Evolutionary conservation across 2,797 vertebrate species (phyloP).

Genomic region (Hylomyscus alleni): DNA sequence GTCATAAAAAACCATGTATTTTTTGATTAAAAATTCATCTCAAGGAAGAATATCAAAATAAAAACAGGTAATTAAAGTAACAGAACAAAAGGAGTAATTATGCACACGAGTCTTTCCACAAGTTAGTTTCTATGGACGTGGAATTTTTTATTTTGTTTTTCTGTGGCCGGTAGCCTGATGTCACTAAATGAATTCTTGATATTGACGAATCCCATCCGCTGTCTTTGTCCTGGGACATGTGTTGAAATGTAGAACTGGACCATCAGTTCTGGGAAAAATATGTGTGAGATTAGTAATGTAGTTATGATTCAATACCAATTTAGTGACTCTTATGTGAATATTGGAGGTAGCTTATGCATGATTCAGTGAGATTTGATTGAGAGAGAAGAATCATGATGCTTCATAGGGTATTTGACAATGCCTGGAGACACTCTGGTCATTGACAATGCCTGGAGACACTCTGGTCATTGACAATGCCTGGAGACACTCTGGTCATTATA

Average conservation of each 20-base stretch:
- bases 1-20: conserved; percentile 68
- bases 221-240: neutral
- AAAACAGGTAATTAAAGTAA: conserved; percentile 79
- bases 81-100: conserved; percentile 75
- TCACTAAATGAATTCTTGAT: neutral
- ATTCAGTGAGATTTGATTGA: neutral
- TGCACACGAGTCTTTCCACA: conserved; percentile 66
- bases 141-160: conserved; percentile 66
- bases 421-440: neutral
- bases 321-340: neutral
- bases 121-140: conserved; percentile 61
- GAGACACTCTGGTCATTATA: neutral
- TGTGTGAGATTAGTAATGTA: conserved; percentile 20
- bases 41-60: conserved; percentile 61
- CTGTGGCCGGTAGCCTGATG: conserved; percentile 9
- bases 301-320: neutral
- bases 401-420: neutral
- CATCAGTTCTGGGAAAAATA: conserved; percentile 4
- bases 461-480: neutral
- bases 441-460: neutral
- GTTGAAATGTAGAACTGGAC: neutral
- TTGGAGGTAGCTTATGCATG: neutral
- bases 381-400: neutral
- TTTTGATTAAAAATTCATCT: conserved; percentile 70
- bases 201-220: neutral